These are phyloP conservation scores for Theocolax elegans DNA, from an alignment of 1,140 invertebrate species.

Conservation along the genomic window DNA sequence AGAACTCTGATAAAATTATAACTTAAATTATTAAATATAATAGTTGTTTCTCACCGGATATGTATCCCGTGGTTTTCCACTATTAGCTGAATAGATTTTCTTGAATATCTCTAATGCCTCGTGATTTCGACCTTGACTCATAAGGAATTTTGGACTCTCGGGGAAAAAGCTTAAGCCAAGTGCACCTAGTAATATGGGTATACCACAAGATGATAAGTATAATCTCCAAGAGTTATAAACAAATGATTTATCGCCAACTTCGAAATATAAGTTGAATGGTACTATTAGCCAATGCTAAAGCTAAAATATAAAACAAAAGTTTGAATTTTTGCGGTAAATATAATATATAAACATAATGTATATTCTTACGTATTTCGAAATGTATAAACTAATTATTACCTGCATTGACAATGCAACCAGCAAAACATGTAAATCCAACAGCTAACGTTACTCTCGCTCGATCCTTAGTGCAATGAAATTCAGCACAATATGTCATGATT, in stretches of 20 bases:
- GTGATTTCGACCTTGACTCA: slow-evolving; percentile 76
- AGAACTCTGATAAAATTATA: no score
- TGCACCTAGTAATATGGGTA: slow-evolving; percentile 75
- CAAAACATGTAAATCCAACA: slow-evolving; percentile 68
- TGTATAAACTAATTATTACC: slow-evolving; percentile 44
- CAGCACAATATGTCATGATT: slow-evolving; percentile 76
- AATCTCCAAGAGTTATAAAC: slow-evolving; percentile 79
- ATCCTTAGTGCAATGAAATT: slow-evolving; percentile 73
- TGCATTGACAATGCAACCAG: slow-evolving; percentile 57
- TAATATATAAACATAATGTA: background rate
- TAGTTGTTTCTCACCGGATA: slow-evolving; percentile 73
- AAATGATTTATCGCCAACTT: slow-evolving; percentile 52
- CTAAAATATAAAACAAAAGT: slow-evolving; percentile 49
- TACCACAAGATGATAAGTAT: slow-evolving; percentile 74
- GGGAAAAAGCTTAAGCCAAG: slow-evolving; percentile 75
- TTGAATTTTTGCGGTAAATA: no score
- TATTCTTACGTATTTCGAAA: background rate
- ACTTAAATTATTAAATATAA: no score
- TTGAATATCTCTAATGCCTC: slow-evolving; percentile 74
- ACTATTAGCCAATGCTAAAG: slow-evolving; percentile 68
- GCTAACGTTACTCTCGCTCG: slow-evolving; percentile 71
- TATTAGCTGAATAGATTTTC: slow-evolving; percentile 73
- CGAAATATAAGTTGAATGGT: slow-evolving; percentile 60
- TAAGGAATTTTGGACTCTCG: slow-evolving; percentile 86
- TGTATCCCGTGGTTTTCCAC: slow-evolving; percentile 69